Base-by-base conservation (phyloP, 2,113 vertebrate genomes). In the Catharus fuscescens region DNA sequence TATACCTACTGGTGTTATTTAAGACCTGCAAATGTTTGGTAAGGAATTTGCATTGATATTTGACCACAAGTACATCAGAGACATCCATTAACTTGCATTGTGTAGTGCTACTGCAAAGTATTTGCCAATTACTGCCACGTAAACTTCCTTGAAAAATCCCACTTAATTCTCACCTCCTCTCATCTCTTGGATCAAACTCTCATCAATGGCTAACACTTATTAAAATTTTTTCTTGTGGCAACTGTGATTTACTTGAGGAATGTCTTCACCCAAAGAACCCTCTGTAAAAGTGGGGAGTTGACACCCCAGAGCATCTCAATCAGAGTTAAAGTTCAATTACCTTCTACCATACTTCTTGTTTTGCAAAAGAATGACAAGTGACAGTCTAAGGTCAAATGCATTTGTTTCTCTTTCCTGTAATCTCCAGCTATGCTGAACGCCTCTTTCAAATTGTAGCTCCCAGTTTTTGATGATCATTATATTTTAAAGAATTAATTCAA, bases 101-200 rank as follows among this genome's bases (percentile, higher is more conserved):
- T 5, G 6, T 3, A 4, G 50, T 5, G 17, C 3, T 31, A 10
- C 15, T 42, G 32, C 14, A 29, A 67, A 31, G 25, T 2, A 3
- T 40, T 79, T 67, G 48, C 28, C 62, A 21, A 53, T 81, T 76
- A 19, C 15, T 28, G 1, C 1, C 24, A 16, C 28, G 5, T 54
- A n/a, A 59, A 32, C 40, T 71, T 44, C 53, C 25, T 60, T 69
- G 48, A 54, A 94, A 50, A 94, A 76, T 57, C 21, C 38, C 0
- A 0, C 23, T 44, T 32, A 40, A 53, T 36, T 71, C 56, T 59
- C 60, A 50, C 15, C 24, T 44, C 50, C 24, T 29, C 45, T 48
- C 14, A 71, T 29, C 34, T 90, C 61, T 62, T 42, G 19, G 29
- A 34, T 74, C 44, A 65, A 81, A 61, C 8, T 36, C 6, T 0